Evolutionary conservation across 2,113 vertebrate species (phyloP), one percentile per base, ranked within the genome.

Genomic region (Lethenteron reissneri): DNA sequence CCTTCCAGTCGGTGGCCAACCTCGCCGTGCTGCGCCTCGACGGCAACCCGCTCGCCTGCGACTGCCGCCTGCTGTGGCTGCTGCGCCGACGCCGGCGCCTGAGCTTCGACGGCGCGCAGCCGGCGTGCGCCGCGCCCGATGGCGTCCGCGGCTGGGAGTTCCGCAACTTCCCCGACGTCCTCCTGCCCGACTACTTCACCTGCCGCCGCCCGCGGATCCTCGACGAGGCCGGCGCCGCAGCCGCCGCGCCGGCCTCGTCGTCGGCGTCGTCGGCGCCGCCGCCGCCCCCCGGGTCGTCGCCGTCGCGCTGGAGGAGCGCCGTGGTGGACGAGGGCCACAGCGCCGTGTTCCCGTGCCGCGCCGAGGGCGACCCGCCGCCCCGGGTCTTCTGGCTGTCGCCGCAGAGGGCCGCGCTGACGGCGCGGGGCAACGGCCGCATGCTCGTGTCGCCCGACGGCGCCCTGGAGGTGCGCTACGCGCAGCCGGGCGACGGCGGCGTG

Each of bases 91-190:
- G 84, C 2, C 7, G 77, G 41, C 80, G 74, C 56, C 77, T 90
- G 71, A 82, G 85, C 77, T 90, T 90, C 11, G 85, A 86, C 9
- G 76, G 80, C 0, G 80, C 77, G 3, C 84, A 86, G 12, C 88
- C 88, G 0, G 79, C 83, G 12, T 92, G 89, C 72, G 80, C 81
- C 0, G 75, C 81, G n/a, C 85, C 84, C 0, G 81, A 76, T 7
- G 72, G 73, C 0, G 81, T 80, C 4, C 81, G 76, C 12, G 85
- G 81, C 15, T 81, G 81, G 8, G 81, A 80, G 19, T 83, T 92
- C 74, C 77, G 76, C 69, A 86, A 88, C 69, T 87, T 92, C 73
- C 83, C 84, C 0, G 84, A 88, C 60, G 79, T 81, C 72, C 82
- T 88, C 12, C 81, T 86, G 2, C 79, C 84, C 0, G 81, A 78